A percentile compares a stretch with the other conserved stretches of the same genome.
These are phyloP conservation scores for Gymnoscelis rufifasciata DNA, from an alignment of 2,888 invertebrate genomes.

Conservation along the genomic window DNA sequence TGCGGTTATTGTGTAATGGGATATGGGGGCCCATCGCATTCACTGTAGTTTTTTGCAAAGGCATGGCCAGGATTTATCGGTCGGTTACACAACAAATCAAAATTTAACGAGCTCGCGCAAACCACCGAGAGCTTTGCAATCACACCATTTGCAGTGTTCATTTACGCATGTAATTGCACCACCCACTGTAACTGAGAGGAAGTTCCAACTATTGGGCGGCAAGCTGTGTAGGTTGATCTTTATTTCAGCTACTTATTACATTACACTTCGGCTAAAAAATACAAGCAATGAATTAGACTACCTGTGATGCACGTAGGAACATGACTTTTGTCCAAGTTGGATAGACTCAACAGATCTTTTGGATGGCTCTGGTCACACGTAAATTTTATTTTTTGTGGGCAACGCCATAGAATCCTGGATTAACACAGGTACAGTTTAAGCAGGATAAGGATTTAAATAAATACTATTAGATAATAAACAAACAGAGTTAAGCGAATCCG, in stretches of 20 bases:
- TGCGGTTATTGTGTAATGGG: slow-evolving; percentile 76
- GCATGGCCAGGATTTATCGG: slow-evolving; percentile 65
- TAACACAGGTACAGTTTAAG: slow-evolving; percentile 70
- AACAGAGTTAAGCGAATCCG: slow-evolving; percentile 55
- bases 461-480: slow-evolving; percentile 72
- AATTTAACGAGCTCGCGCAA: slow-evolving; percentile 73
- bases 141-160: slow-evolving; percentile 52
- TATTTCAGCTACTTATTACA: slow-evolving; percentile 26
- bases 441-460: slow-evolving; percentile 67
- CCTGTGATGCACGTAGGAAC: slow-evolving; percentile 34
- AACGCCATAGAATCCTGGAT: slow-evolving; percentile 38
- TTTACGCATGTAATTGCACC: slow-evolving; percentile 68
- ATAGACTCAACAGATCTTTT: slow-evolving; percentile 42
- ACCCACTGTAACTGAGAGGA: slow-evolving; percentile 50
- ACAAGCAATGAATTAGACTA: slow-evolving; percentile 6
- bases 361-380: slow-evolving; percentile 57
- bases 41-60: slow-evolving; percentile 47
- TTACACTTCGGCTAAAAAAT: slow-evolving; percentile 23
- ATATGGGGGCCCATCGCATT: slow-evolving; percentile 56
- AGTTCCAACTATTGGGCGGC: slow-evolving; percentile 32
- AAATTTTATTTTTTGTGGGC: slow-evolving; percentile 49
- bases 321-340: slow-evolving; percentile 31
- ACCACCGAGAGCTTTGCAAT: slow-evolving; percentile 51
- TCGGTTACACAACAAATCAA: slow-evolving; percentile 78
- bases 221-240: slow-evolving; percentile 25